Conservation (phyloP, 1,140 invertebrate genomes). For the Anoplolepis gracilipes region DNA sequence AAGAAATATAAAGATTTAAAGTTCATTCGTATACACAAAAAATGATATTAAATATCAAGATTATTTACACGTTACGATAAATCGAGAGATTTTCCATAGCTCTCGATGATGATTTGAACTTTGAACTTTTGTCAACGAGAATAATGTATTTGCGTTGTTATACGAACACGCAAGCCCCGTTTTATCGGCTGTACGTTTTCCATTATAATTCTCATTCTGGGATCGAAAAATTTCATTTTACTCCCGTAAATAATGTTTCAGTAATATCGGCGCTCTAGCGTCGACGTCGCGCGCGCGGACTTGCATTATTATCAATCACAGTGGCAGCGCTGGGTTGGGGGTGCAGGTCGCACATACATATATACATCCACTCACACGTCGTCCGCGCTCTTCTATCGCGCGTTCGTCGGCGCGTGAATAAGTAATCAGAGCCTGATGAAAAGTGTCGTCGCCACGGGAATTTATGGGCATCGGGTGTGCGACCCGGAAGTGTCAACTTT, state of each 20-base stretch:
- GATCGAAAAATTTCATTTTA: slow-evolving; percentile 76
- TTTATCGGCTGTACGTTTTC: slow-evolving; percentile 53
- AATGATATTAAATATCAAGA: slow-evolving; percentile 34
- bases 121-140: slow-evolving; percentile 20
- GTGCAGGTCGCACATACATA: slow-evolving; percentile 30
- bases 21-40: neutral
- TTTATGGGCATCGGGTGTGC: slow-evolving; percentile 73
- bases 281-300: slow-evolving; percentile 72
- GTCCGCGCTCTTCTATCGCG: slow-evolving; percentile 65
- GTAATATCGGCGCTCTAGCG: slow-evolving; percentile 73
- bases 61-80: neutral
- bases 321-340: slow-evolving; percentile 64
- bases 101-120: slow-evolving; percentile 35
- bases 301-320: slow-evolving; percentile 79
- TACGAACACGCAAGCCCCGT: neutral
- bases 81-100: neutral
- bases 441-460: slow-evolving; percentile 76
- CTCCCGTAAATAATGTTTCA: slow-evolving; percentile 78
- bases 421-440: slow-evolving; percentile 79
- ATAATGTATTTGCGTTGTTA: slow-evolving; percentile 21
- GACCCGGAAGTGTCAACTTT: slow-evolving; percentile 76
- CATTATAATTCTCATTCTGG: slow-evolving; percentile 57
- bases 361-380: slow-evolving; percentile 61
- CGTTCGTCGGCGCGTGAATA: slow-evolving; percentile 77
- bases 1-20: neutral